Conservation (phyloP, 2,888 invertebrate species). For the Ophraella communa region DNA sequence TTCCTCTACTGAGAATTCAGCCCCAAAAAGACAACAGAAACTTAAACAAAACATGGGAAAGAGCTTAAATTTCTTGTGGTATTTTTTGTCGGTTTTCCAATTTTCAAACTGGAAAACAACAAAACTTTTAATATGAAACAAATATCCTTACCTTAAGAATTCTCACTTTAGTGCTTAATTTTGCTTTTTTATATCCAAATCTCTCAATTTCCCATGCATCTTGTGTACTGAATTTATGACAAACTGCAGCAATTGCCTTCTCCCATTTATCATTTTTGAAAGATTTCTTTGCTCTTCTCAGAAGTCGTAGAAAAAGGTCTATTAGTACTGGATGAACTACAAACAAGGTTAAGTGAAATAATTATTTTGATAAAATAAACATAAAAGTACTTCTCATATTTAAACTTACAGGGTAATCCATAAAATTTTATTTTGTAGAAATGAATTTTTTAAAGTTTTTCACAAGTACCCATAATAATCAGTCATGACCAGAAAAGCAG, state of each 20-base stretch:
- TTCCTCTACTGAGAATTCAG: no score
- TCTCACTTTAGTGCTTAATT: slow-evolving; percentile 85
- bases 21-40: no score
- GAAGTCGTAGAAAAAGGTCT: slow-evolving; percentile 87
- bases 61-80: no score
- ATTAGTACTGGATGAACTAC: slow-evolving; percentile 82
- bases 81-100: neutral
- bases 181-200: slow-evolving; percentile 93
- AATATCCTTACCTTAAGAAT: slow-evolving; percentile 78
- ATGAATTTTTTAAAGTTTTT: no score
- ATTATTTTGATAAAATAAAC: neutral
- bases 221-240: slow-evolving; percentile 85
- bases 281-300: slow-evolving; percentile 86
- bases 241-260: slow-evolving; percentile 85
- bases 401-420: no score
- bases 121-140: slow-evolving; percentile 23
- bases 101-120: neutral
- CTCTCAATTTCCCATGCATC: slow-evolving; percentile 97
- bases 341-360: slow-evolving; percentile 46
- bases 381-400: neutral
- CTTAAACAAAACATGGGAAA: no score
- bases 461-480: no score
- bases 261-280: slow-evolving; percentile 87
- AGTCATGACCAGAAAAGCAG: no score
- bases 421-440: no score